Evolutionary conservation across 37 sponge, comb jelly and placozoan genomes (phyloP).

Genomic region (Mnemiopsis leidyi): DNA sequence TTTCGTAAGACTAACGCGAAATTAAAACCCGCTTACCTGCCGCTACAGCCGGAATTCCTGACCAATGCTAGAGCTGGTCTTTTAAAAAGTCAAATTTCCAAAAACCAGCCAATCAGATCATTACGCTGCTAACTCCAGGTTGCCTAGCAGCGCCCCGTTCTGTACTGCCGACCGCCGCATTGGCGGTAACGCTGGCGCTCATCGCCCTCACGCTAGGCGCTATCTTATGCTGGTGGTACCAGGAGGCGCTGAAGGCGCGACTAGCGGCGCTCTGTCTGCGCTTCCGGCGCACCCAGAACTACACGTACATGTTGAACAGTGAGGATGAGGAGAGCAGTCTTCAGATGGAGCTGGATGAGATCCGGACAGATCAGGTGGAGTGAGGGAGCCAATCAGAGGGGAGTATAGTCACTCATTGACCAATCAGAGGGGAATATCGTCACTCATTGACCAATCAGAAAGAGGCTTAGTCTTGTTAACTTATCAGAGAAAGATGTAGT

Average conservation of each 20-base stretch:
- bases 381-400: not conserved
- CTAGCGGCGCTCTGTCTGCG: not conserved
- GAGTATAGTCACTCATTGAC: not conserved
- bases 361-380: not conserved
- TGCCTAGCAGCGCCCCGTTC: not conserved
- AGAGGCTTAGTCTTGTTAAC: not conserved
- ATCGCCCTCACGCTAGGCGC: not conserved
- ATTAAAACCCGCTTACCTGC: too few species aligned
- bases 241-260: not conserved
- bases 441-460: not conserved
- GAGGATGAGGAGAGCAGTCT: slow-evolving; percentile 19
- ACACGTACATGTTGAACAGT: slow-evolving; percentile 54
- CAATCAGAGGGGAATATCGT: not conserved
- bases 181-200: not conserved
- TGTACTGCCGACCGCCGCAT: not conserved
- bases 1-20: too few species aligned
- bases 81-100: not conserved
- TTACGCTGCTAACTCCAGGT: too few species aligned
- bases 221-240: not conserved
- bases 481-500: too few species aligned
- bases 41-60: too few species aligned
- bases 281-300: not conserved
- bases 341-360: not conserved
- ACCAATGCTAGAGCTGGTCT: too few species aligned
- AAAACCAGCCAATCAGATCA: too few species aligned